Evolutionary conservation across 2,797 vertebrate species (phyloP).

Genomic region (Lepus townsendii): DNA sequence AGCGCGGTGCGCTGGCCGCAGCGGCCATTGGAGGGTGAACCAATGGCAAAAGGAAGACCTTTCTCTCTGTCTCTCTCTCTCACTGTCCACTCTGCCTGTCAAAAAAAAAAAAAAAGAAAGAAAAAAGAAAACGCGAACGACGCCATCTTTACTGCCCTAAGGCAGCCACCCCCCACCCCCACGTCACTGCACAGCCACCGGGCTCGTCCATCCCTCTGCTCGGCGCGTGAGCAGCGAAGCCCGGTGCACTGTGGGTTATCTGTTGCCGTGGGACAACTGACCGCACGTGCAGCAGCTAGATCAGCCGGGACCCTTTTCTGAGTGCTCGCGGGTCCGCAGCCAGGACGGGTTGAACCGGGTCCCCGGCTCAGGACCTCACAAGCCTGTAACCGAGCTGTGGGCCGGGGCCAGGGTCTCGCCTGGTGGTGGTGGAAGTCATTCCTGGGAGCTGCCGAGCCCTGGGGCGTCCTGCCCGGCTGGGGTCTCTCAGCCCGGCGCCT

Average conservation of each 20-base stretch:
- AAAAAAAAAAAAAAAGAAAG: too few species aligned
- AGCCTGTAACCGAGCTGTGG: not conserved
- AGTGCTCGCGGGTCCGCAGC: not conserved
- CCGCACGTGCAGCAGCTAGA: not conserved
- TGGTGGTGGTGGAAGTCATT: not conserved
- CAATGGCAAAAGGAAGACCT: too few species aligned
- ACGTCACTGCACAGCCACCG: too few species aligned
- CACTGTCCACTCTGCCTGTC: too few species aligned
- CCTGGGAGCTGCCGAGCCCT: not conserved
- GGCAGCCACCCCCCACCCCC: not conserved
- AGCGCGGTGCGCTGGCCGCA: too few species aligned
- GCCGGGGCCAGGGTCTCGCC: not conserved
- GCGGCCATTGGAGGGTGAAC: too few species aligned
- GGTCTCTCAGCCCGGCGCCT: not conserved
- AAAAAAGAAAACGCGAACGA: not conserved
- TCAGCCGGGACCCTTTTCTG: accelerated
- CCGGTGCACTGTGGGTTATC: not conserved
- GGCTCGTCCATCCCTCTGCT: not conserved
- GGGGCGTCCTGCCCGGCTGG: not conserved
- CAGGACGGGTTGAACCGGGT: not conserved
- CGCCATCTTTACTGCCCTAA: not conserved
- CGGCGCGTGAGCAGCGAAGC: accelerated
- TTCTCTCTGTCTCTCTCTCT: too few species aligned
- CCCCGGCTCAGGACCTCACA: accelerated
- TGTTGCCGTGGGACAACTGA: not conserved